phyloP scores from a whole-genome alignment of 2,797 vertebrate species.

The Characodon lateralis region DNA sequence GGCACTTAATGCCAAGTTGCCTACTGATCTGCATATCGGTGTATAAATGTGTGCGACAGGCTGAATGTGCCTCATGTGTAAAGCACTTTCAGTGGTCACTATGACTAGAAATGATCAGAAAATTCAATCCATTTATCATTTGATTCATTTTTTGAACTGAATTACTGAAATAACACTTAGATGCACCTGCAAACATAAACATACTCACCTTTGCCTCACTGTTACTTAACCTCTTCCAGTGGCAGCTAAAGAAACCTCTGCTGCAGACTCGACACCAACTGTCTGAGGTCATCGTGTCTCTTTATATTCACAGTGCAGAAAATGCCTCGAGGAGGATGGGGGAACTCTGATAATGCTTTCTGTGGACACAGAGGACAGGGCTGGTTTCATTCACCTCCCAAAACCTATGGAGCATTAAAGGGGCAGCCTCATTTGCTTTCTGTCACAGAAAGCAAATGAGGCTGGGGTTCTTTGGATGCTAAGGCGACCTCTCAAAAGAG shows the following conservation, averaged over 20 bases:
- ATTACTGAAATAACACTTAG: slow-evolving; percentile 1
- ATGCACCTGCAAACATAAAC: neutral
- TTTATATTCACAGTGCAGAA: slow-evolving; percentile 15
- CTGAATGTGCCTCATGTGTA: neutral
- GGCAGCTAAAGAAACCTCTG: slow-evolving; percentile 87
- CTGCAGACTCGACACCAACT: slow-evolving; percentile 75
- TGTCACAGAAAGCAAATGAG: slow-evolving; percentile 35
- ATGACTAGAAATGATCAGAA: neutral
- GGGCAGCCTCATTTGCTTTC: neutral
- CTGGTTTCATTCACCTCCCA: slow-evolving; percentile 26
- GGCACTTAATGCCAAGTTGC: neutral
- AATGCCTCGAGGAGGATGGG: slow-evolving; percentile 26
- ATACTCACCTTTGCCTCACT: slow-evolving; percentile 68
- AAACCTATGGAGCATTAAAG: slow-evolving; percentile 23
- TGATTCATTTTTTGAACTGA: neutral
- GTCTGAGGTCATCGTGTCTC: slow-evolving; percentile 47
- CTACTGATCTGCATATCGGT: neutral
- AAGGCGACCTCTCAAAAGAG: slow-evolving; percentile 59
- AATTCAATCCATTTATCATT: neutral
- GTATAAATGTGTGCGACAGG: neutral
- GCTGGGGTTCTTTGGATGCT: slow-evolving; percentile 40
- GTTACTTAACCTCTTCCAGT: slow-evolving; percentile 66
- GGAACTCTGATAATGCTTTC: slow-evolving; percentile 6
- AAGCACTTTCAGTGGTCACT: neutral
- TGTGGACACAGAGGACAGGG: slow-evolving; percentile 19